Base-by-base conservation (phyloP, 1,140 invertebrate species). In the Drosophila mojavensis region DNA sequence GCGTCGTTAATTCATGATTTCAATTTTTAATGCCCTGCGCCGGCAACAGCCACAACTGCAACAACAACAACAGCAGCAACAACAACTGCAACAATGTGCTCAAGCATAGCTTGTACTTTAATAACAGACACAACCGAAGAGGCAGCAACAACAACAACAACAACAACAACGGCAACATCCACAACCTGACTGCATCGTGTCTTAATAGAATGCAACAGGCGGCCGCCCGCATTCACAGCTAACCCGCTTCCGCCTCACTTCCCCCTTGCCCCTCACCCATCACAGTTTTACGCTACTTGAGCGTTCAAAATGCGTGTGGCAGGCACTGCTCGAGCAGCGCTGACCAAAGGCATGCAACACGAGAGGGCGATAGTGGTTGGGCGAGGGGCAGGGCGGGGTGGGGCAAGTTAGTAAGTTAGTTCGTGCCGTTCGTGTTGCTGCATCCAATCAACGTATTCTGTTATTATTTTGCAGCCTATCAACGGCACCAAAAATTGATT, bases 1-100 rank as follows among this genome's bases (percentile, higher is more conserved):
- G 79, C 77, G 83, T 88, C 84, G 83, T 88, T 88, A 88, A 88
- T 88, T 88, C 83, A 88, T 88, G 83, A 88, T 88, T 88, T 88
- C 80, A 88, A 89, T 88, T 83, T 88, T 89, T 88, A 88, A 83
- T 88, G 84, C 83, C 68, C 83, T 88, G 79, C 68, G 76, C 79
- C 83, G 61, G 71, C 71, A 78, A 71, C 82, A 81, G 74, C 72
- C 71, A 79, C 64, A n/a, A 39, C 75, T 67, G 67, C 80, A 75
- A 76, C 72, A 72, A 72, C 83, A 58, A 67, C 70, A 78, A 71
- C 78, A n/a, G n/a, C n/a, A n/a, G n/a, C n/a, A 81, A 75, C 72
- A 71, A 79, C 61, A 41, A 24, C 3, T 47, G 45, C 76, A 72
- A 71, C 80, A 83, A 72, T 75, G 66, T 75, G 56, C 62, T 79